These are phyloP conservation scores for Pygmarrhopalites habei DNA, from an alignment of 1,140 invertebrate genomes.

Conservation along the genomic window DNA sequence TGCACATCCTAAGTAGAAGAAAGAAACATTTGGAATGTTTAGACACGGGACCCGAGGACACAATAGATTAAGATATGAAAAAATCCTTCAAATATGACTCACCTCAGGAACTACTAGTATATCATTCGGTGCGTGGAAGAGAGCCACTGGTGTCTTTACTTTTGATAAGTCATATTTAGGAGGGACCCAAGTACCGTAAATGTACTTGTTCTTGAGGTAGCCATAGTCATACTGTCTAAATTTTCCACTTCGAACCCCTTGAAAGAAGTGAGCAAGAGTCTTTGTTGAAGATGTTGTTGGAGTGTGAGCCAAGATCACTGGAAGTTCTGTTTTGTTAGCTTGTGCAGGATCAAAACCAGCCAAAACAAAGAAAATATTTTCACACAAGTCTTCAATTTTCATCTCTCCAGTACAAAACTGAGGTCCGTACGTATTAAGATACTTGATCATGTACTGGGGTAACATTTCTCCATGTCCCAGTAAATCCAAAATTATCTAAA, in stretches of 20 bases:
- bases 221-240: constrained; percentile 43
- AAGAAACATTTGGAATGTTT: not conserved
- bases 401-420: constrained; percentile 17
- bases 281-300: constrained; percentile 51
- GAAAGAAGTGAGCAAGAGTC: constrained; percentile 44
- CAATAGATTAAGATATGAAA: not conserved
- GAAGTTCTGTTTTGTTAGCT: constrained; percentile 44
- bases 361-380: constrained; percentile 42
- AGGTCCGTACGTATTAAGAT: constrained; percentile 13
- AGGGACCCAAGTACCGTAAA: constrained; percentile 44
- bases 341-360: constrained; percentile 45
- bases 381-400: constrained; percentile 40
- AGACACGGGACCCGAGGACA: not conserved
- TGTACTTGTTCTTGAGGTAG: constrained; percentile 40
- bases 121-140: constrained; percentile 63
- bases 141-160: constrained; percentile 55
- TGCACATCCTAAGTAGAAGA: constrained; percentile 37
- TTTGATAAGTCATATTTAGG: constrained; percentile 46
- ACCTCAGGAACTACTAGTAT: constrained; percentile 53
- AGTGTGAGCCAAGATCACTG: constrained; percentile 49
- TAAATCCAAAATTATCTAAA: constrained; percentile 14
- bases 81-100: not conserved
- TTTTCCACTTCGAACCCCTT: constrained; percentile 24
- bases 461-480: constrained; percentile 20
- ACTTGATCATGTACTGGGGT: constrained; percentile 16